Evolutionary conservation across 2,888 invertebrate genomes (phyloP).

Genomic region (Trissonchulus sp.): DNA sequence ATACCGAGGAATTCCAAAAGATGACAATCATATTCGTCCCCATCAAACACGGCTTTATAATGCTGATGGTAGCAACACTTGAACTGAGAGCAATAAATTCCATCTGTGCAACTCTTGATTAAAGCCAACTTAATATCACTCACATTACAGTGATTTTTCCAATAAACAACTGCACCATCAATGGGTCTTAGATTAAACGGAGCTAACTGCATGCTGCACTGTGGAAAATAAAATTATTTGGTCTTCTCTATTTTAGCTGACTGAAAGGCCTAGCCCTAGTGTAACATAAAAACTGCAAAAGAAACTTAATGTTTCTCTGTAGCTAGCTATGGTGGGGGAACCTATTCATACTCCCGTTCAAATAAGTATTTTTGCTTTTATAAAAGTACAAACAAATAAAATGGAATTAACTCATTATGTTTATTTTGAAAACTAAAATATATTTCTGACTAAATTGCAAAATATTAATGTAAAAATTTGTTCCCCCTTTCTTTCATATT

Average conservation of each 20-base stretch:
- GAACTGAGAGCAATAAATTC: neutral
- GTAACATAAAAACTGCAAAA: neutral
- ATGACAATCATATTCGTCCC: neutral
- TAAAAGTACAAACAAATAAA: neutral
- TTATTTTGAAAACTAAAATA: neutral
- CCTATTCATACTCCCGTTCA: neutral
- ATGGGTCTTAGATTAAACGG: conserved; percentile 1
- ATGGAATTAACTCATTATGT: neutral
- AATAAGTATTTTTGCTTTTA: neutral
- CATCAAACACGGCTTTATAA: neutral
- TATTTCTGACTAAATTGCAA: neutral
- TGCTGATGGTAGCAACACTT: conserved; percentile 4
- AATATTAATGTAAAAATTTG: neutral
- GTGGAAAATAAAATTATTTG: neutral
- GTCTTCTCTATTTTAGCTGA: neutral
- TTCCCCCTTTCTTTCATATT: neutral
- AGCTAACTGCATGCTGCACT: conserved; percentile 4
- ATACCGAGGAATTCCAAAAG: neutral
- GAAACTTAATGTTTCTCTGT: neutral
- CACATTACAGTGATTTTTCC: neutral
- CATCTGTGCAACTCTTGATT: neutral
- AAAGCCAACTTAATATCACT: neutral
- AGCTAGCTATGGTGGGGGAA: neutral
- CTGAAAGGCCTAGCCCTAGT: neutral
- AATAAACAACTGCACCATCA: neutral